A percentile compares a stretch with the other conserved stretches of the same genome.
Conservation (phyloP, 1,140 invertebrate species). For the Saccostrea echinata region DNA sequence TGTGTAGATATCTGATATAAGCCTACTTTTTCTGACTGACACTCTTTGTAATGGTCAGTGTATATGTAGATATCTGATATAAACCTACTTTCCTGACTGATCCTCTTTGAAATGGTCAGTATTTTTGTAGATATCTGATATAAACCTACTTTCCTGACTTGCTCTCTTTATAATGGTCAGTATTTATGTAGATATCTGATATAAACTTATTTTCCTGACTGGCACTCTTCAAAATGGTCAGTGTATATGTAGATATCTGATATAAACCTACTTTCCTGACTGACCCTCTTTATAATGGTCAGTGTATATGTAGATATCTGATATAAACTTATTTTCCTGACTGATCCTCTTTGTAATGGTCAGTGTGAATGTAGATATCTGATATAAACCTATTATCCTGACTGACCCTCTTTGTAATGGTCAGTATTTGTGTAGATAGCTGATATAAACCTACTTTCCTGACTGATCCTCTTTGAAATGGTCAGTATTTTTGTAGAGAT, state of each 20-base stretch:
- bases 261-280: constrained; percentile 88
- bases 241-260: neutral
- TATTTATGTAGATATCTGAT: no score
- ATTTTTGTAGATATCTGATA: no score
- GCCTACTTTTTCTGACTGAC: constrained; percentile 84
- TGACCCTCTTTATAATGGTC: constrained; percentile 92
- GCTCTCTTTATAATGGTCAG: no score
- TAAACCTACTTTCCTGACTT: no score
- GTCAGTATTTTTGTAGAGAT: constrained; percentile 91
- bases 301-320: constrained; percentile 96
- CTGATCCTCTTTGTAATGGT: constrained; percentile 91
- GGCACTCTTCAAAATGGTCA: neutral
- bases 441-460: no score
- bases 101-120: neutral
- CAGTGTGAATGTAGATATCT: constrained; percentile 81
- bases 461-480: neutral
- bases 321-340: constrained; percentile 94
- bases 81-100: no score
- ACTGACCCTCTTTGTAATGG: no score
- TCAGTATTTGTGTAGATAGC: no score
- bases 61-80: no score
- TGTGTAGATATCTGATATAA: constrained; percentile 97
- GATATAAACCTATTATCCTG: no score
- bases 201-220: no score
- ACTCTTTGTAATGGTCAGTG: no score